Base-by-base conservation (phyloP, 2,797 vertebrate genomes). In the Syngnathus acus region DNA sequence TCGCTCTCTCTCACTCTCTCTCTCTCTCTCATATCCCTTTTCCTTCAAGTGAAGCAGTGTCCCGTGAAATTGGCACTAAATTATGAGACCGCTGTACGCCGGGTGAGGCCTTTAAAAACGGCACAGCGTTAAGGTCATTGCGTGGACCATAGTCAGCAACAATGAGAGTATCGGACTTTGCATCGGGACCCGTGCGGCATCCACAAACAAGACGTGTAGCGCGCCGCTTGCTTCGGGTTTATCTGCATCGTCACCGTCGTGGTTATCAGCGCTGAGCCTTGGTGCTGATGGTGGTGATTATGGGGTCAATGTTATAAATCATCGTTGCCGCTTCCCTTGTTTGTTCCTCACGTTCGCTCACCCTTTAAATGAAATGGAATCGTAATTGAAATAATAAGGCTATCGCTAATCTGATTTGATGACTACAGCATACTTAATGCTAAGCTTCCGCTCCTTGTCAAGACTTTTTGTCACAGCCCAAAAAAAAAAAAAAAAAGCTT, bases 51-150 rank as follows among this genome's bases (percentile, higher is more conserved):
- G 92, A 93, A 85, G 89, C 93, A 95, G 88, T 76, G 88, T 94
- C 89, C 92, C 94, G 92, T 95, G 94, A 96, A 97, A 96, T 95
- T 95, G 83, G 87, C 93, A 91, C 85, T 93, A 88, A 93, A 93
- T 95, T 94, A 91, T 84, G 84, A 85, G 82, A 78, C 82, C 73
- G 73, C 81, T 83, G 87, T 90, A 78, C 86, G 74, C 73, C 65
- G 81, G 73, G 74, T 57, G 68, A 80, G 74, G 80, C 77, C 75
- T 87, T 85, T 82, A 73, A 80, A 85, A 83, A 81, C 9, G 8
- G 74, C 72, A 67, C 17, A 40, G 59, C 3, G 70, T 69, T 76
- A 68, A 85, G 79, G 84, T 78, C 79, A 65, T 53, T 42, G 64
- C 53, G 72, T 69, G 83, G 84, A 84, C 78, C 73, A 19, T 70